Evolutionary conservation across 2,113 vertebrate genomes (phyloP), one percentile per base, ranked within the genome.

Genomic region (Arizona elegans): DNA sequence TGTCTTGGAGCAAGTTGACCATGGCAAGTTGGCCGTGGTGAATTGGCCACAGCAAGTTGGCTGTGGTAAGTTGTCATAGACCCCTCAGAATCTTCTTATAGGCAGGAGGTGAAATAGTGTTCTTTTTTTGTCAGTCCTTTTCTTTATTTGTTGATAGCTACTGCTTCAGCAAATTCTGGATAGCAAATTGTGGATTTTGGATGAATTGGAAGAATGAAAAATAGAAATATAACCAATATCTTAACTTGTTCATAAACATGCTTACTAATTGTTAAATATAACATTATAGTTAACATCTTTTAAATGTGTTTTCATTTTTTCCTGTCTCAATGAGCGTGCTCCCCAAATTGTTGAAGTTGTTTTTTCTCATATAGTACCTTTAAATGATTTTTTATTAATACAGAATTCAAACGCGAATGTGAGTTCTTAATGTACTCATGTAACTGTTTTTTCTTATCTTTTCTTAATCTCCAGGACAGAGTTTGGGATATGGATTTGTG

Each of bases 401-500:
- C 26, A 70, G 0, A 1, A 91, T 92, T 93, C 90, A 88, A 90
- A 55, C 2, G 19, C 8, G 8, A 43, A 81, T 88, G 33, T 89
- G 88, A 2, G 50, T 8, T 15, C 12, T 54, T 2, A 38, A 0
- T 2, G 3, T 92, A 2, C 10, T 38, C 9, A 94, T 95, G 90
- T 97, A 94, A 97, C 19, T 87, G 1, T 87, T 23, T 43, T 43
- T 38, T 89, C 89, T 93, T 52, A 12, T 50, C 50, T 24, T 43
- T 90, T 53, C 96, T 95, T 92, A 87, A 97, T 95, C 95, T 95
- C 95, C 93, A 99, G 99, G 99, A 29, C 99, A 99, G 97, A 99
- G 99, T 97, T 98, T 99, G 97, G 99, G 99, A 93, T 99, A 99
- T 92, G 99, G 99, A 92, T 99, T 99, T 98, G 99, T 99, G 96